A percentile compares a stretch with the other conserved stretches of the same genome.
Conservation (phyloP, 2,888 invertebrate species). For the Sphaerophoria rueppellii region DNA sequence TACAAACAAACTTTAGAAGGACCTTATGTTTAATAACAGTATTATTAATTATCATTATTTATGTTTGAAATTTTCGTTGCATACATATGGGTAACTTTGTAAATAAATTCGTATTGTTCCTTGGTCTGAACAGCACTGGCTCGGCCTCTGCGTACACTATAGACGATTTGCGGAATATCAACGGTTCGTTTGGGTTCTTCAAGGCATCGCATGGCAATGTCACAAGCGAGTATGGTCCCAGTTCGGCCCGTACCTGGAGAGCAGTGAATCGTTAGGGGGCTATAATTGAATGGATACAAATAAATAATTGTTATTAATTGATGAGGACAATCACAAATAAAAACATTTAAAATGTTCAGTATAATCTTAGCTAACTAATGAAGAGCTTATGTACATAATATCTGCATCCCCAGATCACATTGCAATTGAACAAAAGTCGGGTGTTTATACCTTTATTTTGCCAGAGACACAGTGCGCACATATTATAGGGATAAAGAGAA, state of each 20-base stretch:
- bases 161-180: constrained; percentile 93
- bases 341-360: constrained; percentile 13
- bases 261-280: constrained; percentile 91
- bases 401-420: too few relatives aligned
- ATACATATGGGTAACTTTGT: constrained; percentile 93
- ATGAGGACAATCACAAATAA: constrained; percentile 75
- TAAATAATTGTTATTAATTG: constrained; percentile 63
- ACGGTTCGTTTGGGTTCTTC: constrained; percentile 89
- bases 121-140: constrained; percentile 95
- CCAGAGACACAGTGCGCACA: too few relatives aligned
- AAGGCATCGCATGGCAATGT: constrained; percentile 93
- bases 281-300: constrained; percentile 78
- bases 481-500: too few relatives aligned
- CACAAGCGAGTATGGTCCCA: constrained; percentile 92
- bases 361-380: background rate
- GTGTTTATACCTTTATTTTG: too few relatives aligned
- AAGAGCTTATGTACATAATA: too few relatives aligned
- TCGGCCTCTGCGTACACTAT: constrained; percentile 91
- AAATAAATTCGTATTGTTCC: constrained; percentile 96
- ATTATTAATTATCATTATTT: constrained; percentile 83
- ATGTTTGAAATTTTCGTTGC: constrained; percentile 92
- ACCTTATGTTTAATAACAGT: background rate
- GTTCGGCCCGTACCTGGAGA: constrained; percentile 96
- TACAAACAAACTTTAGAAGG: constrained; percentile 12
- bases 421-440: too few relatives aligned